These are phyloP conservation scores for Syrmaticus mikado DNA, from an alignment of 2,113 vertebrate species.

Conservation along the genomic window DNA sequence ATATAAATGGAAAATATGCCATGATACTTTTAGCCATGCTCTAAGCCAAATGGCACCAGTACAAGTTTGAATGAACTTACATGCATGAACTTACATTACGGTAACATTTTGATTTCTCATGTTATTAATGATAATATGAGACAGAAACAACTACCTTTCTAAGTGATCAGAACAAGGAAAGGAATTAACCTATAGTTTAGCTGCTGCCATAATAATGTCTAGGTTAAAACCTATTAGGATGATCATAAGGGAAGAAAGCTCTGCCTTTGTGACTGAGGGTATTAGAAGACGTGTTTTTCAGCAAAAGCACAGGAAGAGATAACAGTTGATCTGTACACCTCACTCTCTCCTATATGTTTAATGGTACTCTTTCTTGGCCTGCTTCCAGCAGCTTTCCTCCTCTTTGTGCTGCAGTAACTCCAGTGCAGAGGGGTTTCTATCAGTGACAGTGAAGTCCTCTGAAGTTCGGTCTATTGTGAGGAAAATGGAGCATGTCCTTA, in stretches of 20 bases:
- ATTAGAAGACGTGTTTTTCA: not conserved
- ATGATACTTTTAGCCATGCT: not conserved
- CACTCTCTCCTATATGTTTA: not conserved
- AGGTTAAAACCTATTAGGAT: not conserved
- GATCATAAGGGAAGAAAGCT: not conserved
- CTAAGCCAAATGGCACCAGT: not conserved
- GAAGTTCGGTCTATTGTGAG: not conserved
- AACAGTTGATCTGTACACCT: not conserved
- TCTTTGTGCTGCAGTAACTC: not conserved
- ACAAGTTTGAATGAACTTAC: too few species aligned
- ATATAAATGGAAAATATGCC: not conserved
- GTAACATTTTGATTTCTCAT: not conserved
- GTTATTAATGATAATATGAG: not conserved
- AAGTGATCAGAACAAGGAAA: not conserved
- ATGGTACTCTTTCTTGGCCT: not conserved
- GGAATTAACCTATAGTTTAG: not conserved
- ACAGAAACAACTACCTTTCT: not conserved
- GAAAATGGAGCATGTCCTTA: not conserved
- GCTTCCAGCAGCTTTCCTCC: not conserved
- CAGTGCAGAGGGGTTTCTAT: not conserved
- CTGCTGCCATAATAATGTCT: not conserved
- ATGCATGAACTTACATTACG: not conserved
- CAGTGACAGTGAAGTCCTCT: rapidly evolving
- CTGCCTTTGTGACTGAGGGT: not conserved
- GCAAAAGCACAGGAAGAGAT: not conserved